These are phyloP conservation scores for Pterobdella sp. DNA, from an alignment of 2,888 invertebrate genomes.

Conservation along the genomic window DNA sequence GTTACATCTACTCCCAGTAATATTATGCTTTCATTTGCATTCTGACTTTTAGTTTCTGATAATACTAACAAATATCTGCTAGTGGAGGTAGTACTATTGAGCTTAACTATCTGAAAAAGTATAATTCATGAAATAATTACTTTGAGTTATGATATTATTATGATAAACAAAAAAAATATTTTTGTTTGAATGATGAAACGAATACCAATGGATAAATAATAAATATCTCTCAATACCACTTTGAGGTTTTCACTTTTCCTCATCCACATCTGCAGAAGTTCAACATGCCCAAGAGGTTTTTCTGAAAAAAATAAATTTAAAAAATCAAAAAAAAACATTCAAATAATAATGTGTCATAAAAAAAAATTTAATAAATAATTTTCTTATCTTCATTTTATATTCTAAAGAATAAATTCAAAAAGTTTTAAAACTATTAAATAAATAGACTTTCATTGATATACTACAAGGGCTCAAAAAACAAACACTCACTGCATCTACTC, in stretches of 20 bases:
- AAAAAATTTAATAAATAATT: background rate
- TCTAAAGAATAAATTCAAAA: background rate
- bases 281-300: conserved; percentile 19
- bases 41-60: background rate
- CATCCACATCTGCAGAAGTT: conserved; percentile 10
- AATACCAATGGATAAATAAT: background rate
- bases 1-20: conserved; percentile 74
- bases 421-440: no score
- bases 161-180: background rate
- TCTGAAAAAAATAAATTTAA: background rate
- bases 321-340: background rate
- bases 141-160: background rate
- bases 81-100: background rate
- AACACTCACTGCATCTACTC: conserved; percentile 31
- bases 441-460: background rate
- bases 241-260: conserved; percentile 20
- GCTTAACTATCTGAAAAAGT: conserved; percentile 1
- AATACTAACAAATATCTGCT: background rate
- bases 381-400: background rate
- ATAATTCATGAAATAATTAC: background rate
- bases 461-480: background rate
- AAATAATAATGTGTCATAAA: background rate
- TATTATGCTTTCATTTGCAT: conserved; percentile 17
- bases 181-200: background rate
- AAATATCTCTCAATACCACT: conserved; percentile 14